These are phyloP conservation scores for Acrobasis repandana DNA, from an alignment of 2,888 invertebrate species.

Conservation along the genomic window DNA sequence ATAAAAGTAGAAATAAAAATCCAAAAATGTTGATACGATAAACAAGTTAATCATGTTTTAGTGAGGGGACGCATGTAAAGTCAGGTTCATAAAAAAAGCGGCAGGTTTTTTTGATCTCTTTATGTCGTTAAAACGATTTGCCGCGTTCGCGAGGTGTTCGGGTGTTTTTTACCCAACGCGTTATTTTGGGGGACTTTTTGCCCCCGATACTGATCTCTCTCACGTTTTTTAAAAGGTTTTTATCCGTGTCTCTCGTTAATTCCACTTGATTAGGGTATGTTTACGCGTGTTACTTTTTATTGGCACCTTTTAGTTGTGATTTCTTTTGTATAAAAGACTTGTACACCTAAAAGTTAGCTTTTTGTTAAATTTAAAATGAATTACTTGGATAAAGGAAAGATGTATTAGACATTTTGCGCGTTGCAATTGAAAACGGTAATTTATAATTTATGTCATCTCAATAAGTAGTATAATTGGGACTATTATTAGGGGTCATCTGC, in stretches of 20 bases:
- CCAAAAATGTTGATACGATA: background rate
- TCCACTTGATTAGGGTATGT: slow-evolving; percentile 69
- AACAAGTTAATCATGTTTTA: slow-evolving; percentile 16
- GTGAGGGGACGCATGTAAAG: slow-evolving; percentile 38
- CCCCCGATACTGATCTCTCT: slow-evolving; percentile 69
- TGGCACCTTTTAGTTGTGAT: slow-evolving; percentile 29
- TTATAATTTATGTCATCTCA: slow-evolving; percentile 79
- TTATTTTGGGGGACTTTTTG: slow-evolving; percentile 61
- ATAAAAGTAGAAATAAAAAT: background rate
- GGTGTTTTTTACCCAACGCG: slow-evolving; percentile 57
- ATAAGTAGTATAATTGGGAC: slow-evolving; percentile 71
- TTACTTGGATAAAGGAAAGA: slow-evolving; percentile 33
- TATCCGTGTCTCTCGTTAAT: slow-evolving; percentile 56
- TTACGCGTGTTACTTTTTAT: slow-evolving; percentile 61
- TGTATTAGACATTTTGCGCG: slow-evolving; percentile 37
- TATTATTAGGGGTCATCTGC: slow-evolving; percentile 73
- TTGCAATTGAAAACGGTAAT: slow-evolving; percentile 47
- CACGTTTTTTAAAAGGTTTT: slow-evolving; percentile 74
- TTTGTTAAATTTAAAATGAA: slow-evolving; percentile 27
- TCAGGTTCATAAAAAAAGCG: slow-evolving; percentile 68
- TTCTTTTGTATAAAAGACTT: slow-evolving; percentile 23
- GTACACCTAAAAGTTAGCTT: background rate
- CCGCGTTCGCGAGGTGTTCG: slow-evolving; percentile 43
- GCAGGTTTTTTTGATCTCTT: slow-evolving; percentile 57
- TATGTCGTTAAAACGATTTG: slow-evolving; percentile 52